Conservation (phyloP, 1,140 invertebrate species). For the Lysiphlebus fabarum region DNA sequence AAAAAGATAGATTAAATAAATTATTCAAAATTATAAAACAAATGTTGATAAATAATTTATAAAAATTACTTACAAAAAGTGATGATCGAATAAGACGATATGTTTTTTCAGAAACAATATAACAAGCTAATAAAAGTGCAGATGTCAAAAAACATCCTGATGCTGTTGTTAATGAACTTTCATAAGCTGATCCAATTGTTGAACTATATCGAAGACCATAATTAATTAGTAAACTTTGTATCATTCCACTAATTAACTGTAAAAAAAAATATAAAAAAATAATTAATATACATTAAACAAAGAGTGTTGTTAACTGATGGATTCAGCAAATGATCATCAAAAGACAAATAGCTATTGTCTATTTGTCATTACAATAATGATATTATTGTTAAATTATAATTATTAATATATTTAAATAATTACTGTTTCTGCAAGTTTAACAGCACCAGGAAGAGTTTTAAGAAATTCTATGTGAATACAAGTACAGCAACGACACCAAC, state of each 20-base stretch:
- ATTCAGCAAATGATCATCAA: too few relatives aligned
- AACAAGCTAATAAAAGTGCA: slow-evolving; percentile 67
- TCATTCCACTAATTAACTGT: slow-evolving; percentile 69
- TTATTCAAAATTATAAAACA: neutral
- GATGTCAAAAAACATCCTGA: slow-evolving; percentile 73
- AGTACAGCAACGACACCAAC: slow-evolving; percentile 72
- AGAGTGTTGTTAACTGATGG: neutral
- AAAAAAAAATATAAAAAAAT: slow-evolving; percentile 30
- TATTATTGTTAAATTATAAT: neutral
- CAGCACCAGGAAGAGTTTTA: slow-evolving; percentile 64
- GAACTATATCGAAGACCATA: slow-evolving; percentile 67
- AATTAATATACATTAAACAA: slow-evolving; percentile 10
- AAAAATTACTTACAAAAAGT: slow-evolving; percentile 67
- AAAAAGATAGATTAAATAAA: slow-evolving; percentile 12
- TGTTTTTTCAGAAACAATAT: slow-evolving; percentile 72
- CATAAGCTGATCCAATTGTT: slow-evolving; percentile 68
- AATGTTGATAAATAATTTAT: neutral
- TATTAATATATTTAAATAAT: slow-evolving; percentile 16
- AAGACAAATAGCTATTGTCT: too few relatives aligned
- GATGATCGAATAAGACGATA: slow-evolving; percentile 71
- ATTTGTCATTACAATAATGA: too few relatives aligned
- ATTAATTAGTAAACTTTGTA: slow-evolving; percentile 72
- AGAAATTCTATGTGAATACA: slow-evolving; percentile 74
- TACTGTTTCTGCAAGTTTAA: slow-evolving; percentile 74
- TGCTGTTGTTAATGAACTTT: slow-evolving; percentile 72